These are phyloP conservation scores for Sinopyrophorus schimmeli DNA, from an alignment of 2,888 invertebrate species.

Conservation along the genomic window DNA sequence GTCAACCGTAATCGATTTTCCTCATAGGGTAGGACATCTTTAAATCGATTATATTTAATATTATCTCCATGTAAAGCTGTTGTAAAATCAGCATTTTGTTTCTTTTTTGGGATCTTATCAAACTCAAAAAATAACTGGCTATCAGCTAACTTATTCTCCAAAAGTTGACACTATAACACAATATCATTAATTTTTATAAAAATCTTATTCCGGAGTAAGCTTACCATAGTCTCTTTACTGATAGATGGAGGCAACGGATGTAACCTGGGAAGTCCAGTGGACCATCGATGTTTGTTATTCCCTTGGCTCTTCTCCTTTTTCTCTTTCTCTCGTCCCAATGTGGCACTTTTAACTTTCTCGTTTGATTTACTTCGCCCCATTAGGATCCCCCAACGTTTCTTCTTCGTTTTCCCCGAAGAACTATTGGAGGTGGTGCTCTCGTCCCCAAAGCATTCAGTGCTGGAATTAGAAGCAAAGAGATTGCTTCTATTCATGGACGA, in stretches of 20 bases:
- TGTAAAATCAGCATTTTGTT: conserved; percentile 69
- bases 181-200: background rate
- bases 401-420: conserved; percentile 52
- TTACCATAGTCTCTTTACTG: conserved; percentile 79
- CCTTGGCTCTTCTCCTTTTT: conserved; percentile 57
- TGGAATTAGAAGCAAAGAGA: conserved; percentile 37
- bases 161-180: conserved; percentile 61
- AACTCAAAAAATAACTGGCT: conserved; percentile 81
- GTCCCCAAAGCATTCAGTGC: conserved; percentile 31
- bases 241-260: conserved; percentile 75
- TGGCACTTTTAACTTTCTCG: conserved; percentile 67
- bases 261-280: conserved; percentile 69
- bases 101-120: conserved; percentile 80
- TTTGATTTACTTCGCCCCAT: conserved; percentile 64
- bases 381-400: conserved; percentile 69
- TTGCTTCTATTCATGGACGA: conserved; percentile 36
- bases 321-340: conserved; percentile 68
- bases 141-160: conserved; percentile 71
- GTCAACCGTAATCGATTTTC: conserved; percentile 83
- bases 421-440: conserved; percentile 32
- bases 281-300: conserved; percentile 68
- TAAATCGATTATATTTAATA: conserved; percentile 58
- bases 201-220: conserved; percentile 38
- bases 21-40: conserved; percentile 86
- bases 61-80: conserved; percentile 77